Percentiles rank a stretch among this genome's conserved stretches.
Conservation (phyloP, 2,797 vertebrate genomes). For the Poeciliopsis gracilis region DNA sequence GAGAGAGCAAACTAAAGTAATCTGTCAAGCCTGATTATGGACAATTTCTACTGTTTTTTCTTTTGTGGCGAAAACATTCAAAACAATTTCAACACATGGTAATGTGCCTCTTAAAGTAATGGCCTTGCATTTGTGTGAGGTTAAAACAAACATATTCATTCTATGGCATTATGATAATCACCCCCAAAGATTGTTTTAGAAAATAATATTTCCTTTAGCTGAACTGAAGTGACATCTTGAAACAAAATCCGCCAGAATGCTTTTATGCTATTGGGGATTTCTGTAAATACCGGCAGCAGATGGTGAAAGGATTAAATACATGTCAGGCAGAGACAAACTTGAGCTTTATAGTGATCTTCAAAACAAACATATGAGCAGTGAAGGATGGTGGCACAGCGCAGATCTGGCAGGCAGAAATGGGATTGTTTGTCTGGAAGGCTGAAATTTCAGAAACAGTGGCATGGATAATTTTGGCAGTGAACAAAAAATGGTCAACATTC, state of each 20-base stretch:
- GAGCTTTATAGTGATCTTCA: slow-evolving; percentile 45
- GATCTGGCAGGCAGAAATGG: slow-evolving; percentile 22
- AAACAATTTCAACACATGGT: slow-evolving; percentile 1
- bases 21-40: slow-evolving; percentile 28
- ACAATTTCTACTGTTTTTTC: slow-evolving; percentile 18
- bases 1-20: slow-evolving; percentile 18
- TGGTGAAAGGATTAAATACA: slow-evolving; percentile 34
- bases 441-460: slow-evolving; percentile 3
- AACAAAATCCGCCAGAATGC: slow-evolving; percentile 13
- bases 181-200: slow-evolving; percentile 10
- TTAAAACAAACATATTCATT: slow-evolving; percentile 3
- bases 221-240: slow-evolving; percentile 4
- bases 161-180: neutral
- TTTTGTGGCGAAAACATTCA: slow-evolving; percentile 5
- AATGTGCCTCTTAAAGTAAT: slow-evolving; percentile 6
- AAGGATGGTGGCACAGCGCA: slow-evolving; percentile 29
- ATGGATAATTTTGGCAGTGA: slow-evolving; percentile 7
- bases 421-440: slow-evolving; percentile 8
- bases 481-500: neutral
- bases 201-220: slow-evolving; percentile 4
- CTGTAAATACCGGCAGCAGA: slow-evolving; percentile 40
- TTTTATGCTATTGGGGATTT: slow-evolving; percentile 19
- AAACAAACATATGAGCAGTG: slow-evolving; percentile 44
- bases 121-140: neutral
- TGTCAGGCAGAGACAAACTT: slow-evolving; percentile 21